These are phyloP conservation scores for Eubucco bourcierii DNA, from an alignment of 2,113 vertebrate genomes.

Conservation along the genomic window DNA sequence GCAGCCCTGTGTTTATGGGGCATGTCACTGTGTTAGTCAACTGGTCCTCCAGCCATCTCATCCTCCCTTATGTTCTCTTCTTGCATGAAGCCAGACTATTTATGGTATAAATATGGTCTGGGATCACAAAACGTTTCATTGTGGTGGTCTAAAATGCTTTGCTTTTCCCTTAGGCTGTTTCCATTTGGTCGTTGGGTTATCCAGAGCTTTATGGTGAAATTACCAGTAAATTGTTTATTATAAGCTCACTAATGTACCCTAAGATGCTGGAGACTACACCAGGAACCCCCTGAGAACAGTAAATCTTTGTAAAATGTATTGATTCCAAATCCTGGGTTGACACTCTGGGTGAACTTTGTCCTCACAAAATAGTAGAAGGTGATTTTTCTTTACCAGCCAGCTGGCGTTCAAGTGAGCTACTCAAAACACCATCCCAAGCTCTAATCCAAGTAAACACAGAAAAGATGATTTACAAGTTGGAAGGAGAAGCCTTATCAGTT, in stretches of 20 bases:
- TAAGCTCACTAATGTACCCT: neutral
- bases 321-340: constrained; percentile 50
- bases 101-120: too few species aligned
- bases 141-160: neutral
- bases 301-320: constrained; percentile 44
- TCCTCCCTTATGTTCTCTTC: neutral
- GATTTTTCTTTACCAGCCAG: constrained; percentile 56
- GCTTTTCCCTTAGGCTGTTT: neutral
- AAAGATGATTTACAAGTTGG: constrained; percentile 29
- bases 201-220: neutral
- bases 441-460: constrained; percentile 19
- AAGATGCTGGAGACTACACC: neutral
- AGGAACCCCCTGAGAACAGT: neutral
- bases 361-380: constrained; percentile 44
- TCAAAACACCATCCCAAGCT: neutral
- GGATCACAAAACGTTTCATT: neutral
- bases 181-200: neutral
- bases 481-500: neutral
- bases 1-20: fast-evolving
- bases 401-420: constrained; percentile 53
- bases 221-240: neutral
- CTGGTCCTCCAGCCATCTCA: neutral
- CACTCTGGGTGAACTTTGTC: constrained; percentile 62
- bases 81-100: neutral
- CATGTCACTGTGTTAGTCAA: neutral